phyloP scores from a whole-genome alignment of 2,888 invertebrate species.

The Eilema caniola region DNA sequence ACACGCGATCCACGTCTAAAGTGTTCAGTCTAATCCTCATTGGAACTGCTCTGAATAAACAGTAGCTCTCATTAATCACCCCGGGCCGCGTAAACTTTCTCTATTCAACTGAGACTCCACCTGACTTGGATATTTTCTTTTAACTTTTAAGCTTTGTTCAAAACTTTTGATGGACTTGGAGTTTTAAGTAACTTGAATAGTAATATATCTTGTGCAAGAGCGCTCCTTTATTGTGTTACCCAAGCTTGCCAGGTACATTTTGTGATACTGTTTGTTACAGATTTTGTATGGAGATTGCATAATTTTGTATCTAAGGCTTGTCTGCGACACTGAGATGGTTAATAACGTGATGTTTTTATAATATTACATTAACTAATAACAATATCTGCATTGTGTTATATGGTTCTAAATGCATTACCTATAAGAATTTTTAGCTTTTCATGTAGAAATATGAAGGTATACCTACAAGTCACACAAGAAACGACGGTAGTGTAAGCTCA shows the following conservation, averaged over 20 bases:
- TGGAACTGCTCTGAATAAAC: constrained; percentile 76
- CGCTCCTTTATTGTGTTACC: constrained; percentile 69
- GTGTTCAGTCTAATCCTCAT: constrained; percentile 74
- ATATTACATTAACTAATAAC: not conserved
- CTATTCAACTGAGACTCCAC: constrained; percentile 81
- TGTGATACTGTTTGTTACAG: constrained; percentile 44
- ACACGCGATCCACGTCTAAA: constrained; percentile 44
- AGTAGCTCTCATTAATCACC: constrained; percentile 82
- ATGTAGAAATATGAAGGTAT: too few species aligned
- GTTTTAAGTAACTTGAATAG: constrained; percentile 86
- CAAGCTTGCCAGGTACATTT: constrained; percentile 59
- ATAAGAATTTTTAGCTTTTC: too few species aligned
- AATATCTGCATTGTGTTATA: not conserved
- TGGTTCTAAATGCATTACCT: too few species aligned
- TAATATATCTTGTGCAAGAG: constrained; percentile 80
- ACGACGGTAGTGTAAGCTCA: too few species aligned
- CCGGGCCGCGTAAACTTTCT: constrained; percentile 73
- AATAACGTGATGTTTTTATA: not conserved
- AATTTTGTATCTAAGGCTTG: constrained; percentile 16
- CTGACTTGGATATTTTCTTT: constrained; percentile 85
- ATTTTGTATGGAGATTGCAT: constrained; percentile 28
- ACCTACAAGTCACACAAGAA: too few species aligned
- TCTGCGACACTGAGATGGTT: not conserved
- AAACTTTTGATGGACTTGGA: constrained; percentile 85
- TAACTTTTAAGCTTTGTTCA: constrained; percentile 86